Conservation (phyloP, 2,888 invertebrate genomes). For the Drosophila rellima region DNA sequence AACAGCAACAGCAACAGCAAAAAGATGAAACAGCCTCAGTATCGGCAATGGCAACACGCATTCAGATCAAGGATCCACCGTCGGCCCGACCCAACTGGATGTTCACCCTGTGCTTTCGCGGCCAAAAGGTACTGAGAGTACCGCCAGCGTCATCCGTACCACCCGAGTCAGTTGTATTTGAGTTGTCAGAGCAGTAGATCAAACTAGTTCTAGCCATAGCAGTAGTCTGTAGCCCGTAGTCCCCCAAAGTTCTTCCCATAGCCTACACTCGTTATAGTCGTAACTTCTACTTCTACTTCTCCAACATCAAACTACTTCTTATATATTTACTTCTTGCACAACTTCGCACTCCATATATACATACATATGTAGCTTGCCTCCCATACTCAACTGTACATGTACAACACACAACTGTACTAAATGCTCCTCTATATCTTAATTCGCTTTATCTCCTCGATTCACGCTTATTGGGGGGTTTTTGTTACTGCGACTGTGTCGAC, state of each 20-base stretch:
- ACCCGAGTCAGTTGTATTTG: slow-evolving; percentile 86
- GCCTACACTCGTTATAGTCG: neutral
- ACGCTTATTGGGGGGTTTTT: slow-evolving; percentile 2
- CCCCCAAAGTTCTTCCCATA: slow-evolving; percentile 13
- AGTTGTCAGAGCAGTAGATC: slow-evolving; percentile 86
- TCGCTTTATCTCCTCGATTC: neutral
- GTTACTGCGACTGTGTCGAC: neutral
- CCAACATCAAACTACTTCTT: neutral
- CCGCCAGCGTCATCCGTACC: slow-evolving; percentile 85
- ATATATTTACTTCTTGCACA: slow-evolving; percentile 1
- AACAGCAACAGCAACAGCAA: slow-evolving; percentile 28
- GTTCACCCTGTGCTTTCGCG: slow-evolving; percentile 83
- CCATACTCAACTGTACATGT: neutral
- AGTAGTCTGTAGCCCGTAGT: slow-evolving; percentile 45
- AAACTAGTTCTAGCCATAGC: slow-evolving; percentile 59
- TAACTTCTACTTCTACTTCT: slow-evolving; percentile 2
- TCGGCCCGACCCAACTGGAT: slow-evolving; percentile 78
- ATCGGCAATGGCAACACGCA: slow-evolving; percentile 45
- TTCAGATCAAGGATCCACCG: slow-evolving; percentile 56
- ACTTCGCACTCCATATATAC: neutral
- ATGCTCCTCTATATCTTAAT: neutral
- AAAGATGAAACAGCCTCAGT: slow-evolving; percentile 26
- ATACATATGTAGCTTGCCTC: slow-evolving; percentile 7
- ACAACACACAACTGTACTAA: slow-evolving; percentile 1
- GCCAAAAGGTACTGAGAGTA: slow-evolving; percentile 85